Evolutionary conservation across 2,797 vertebrate species (phyloP), one percentile per base, ranked within the genome.

Genomic region (Paratrypauchen microcephalus): DNA sequence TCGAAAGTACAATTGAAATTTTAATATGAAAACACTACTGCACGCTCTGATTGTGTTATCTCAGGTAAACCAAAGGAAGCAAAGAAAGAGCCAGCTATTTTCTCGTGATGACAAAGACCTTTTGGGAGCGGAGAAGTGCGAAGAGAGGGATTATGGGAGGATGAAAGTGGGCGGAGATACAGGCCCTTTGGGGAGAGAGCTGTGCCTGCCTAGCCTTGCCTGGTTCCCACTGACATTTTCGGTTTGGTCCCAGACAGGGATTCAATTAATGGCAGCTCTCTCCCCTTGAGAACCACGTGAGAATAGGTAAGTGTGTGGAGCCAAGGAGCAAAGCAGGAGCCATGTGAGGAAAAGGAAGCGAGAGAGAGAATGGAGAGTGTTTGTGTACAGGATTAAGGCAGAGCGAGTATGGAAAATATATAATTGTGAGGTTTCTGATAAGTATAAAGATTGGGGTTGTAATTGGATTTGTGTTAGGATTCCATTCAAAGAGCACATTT

Each of bases 191-290:
- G 84, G 83, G 81, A 81, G 73, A 70, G 55, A 13, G 24, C 26
- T 15, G 15, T 70, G 78, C 74, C 73, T 87, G 90, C 89, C 88
- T 86, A 85, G 88, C 81, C 89, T 83, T 86, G 90, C 86, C 84
- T 84, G 75, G 61, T 61, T 77, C 73, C 70, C 71, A 76, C 68
- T 63, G 70, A 66, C 80, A 50, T 77, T 76, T 54, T 72, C 78
- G 50, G 68, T 70, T 73, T 36, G 69, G 58, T 85, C 88, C 86
- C 83, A 88, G 79, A 70, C 83, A 73, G 89, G 85, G 87, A 90
- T 79, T 71, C 82, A 86, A 88, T 89, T 89, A 87, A 89, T 86
- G 86, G 74, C 79, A 78, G 81, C 67, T 62, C 73, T 57, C 78
- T 72, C 73, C 87, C 65, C 9, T 18, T 19, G 88, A 81, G 87